phyloP scores from a whole-genome alignment of 2,797 vertebrate species.

The Syndactyla subalaris region DNA sequence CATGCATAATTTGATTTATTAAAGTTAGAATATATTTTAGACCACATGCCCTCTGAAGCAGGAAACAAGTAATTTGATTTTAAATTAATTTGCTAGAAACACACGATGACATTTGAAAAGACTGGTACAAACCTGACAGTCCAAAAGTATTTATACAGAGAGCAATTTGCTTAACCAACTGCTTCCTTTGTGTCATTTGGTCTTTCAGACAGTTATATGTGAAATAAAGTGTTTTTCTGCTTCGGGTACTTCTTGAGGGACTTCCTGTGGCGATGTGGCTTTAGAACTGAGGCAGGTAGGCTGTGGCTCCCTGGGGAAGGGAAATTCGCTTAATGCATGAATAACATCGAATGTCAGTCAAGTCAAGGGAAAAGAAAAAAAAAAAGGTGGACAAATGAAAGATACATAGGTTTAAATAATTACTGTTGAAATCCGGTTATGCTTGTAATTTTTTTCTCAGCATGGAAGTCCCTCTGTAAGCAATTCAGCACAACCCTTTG shows the following conservation, averaged over 20 bases:
- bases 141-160: slow-evolving; percentile 29
- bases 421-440: slow-evolving; percentile 23
- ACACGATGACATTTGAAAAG: slow-evolving; percentile 28
- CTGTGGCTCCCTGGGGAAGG: neutral
- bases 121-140: slow-evolving; percentile 20
- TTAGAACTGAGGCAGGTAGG: slow-evolving; percentile 32
- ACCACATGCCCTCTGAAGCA: slow-evolving; percentile 40
- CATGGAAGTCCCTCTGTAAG: slow-evolving; percentile 48
- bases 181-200: slow-evolving; percentile 46
- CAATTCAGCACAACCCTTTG: slow-evolving; percentile 38
- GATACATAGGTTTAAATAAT: slow-evolving; percentile 59
- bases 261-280: slow-evolving; percentile 48
- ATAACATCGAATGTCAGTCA: neutral
- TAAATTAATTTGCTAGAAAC: slow-evolving; percentile 65
- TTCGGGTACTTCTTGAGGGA: neutral
- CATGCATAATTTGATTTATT: slow-evolving; percentile 47
- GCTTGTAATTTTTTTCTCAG: slow-evolving; percentile 66
- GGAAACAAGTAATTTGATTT: slow-evolving; percentile 70
- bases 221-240: slow-evolving; percentile 52
- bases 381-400: slow-evolving; percentile 29
- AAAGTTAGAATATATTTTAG: slow-evolving; percentile 54
- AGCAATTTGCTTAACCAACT: slow-evolving; percentile 59
- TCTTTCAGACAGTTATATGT: slow-evolving; percentile 39
- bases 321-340: slow-evolving; percentile 28
- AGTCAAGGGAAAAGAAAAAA: neutral